Evolutionary conservation across 2,113 vertebrate species (phyloP).

Genomic region (Salvelinus fontinalis): DNA sequence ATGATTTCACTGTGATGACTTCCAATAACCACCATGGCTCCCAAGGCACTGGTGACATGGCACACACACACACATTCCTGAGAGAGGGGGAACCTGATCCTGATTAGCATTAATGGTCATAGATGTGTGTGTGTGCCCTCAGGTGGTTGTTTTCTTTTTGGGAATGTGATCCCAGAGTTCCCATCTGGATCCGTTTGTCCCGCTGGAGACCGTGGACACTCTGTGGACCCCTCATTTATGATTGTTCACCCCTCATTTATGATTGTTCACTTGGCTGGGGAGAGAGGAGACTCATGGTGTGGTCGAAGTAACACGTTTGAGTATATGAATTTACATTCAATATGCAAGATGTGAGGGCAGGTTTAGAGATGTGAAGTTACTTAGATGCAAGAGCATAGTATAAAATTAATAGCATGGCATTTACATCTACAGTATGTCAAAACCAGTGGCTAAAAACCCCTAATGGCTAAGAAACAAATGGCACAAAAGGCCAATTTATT

Average conservation of each 20-base stretch:
- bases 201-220: constrained; percentile 29
- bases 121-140: constrained; percentile 33
- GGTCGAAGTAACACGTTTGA: background rate
- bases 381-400: too few relatives aligned
- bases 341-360: too few relatives aligned
- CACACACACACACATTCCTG: constrained; percentile 27
- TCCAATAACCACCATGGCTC: constrained; percentile 45
- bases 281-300: constrained; percentile 20
- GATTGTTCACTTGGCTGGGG: too few relatives aligned
- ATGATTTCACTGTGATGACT: constrained; percentile 54
- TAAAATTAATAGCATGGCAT: too few relatives aligned
- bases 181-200: constrained; percentile 70
- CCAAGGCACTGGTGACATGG: constrained; percentile 43
- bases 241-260: background rate
- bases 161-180: constrained; percentile 58
- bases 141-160: constrained; percentile 58
- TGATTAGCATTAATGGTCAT: constrained; percentile 43
- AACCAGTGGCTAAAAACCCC: too few relatives aligned
- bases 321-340: too few relatives aligned
- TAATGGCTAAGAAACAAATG: too few relatives aligned
- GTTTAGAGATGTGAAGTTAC: too few relatives aligned
- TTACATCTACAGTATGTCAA: too few relatives aligned
- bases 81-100: constrained; percentile 59
- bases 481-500: too few relatives aligned
- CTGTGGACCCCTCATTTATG: background rate